A percentile compares a stretch with the other conserved stretches of the same genome.
Evolutionary conservation across 23 tunicate species (phyloP).

Genomic region (Styela clava): DNA sequence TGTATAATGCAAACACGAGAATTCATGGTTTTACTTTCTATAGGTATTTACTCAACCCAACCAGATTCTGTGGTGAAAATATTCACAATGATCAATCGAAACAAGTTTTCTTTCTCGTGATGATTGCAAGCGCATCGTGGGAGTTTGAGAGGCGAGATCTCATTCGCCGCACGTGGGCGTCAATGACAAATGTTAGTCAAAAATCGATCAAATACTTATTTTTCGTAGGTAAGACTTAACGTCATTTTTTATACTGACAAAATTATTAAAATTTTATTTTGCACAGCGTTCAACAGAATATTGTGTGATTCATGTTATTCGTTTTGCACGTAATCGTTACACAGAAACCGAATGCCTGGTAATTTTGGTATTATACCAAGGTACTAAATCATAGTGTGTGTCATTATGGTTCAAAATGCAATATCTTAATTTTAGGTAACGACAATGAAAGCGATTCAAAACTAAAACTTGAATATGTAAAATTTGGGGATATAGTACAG

Average conservation of each 20-base stretch:
- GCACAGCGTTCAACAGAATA: too few species aligned
- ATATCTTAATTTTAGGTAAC: too few species aligned
- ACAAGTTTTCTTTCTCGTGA: conserved; percentile 63
- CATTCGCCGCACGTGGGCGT: conserved; percentile 90
- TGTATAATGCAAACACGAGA: too few species aligned
- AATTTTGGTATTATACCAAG: too few species aligned
- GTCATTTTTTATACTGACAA: too few species aligned
- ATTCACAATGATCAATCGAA: not conserved
- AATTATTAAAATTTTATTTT: too few species aligned
- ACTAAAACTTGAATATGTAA: conserved; percentile 30
- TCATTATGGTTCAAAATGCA: too few species aligned
- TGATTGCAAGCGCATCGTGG: conserved; percentile 82
- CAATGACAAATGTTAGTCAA: not conserved
- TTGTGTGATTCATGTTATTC: too few species aligned
- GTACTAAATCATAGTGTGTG: too few species aligned
- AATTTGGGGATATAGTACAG: conserved; percentile 56
- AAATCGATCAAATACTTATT: conserved; percentile 56
- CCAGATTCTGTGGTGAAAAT: not conserved
- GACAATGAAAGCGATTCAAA: not conserved
- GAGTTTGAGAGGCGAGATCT: conserved; percentile 79
- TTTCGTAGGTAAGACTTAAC: conserved; percentile 69
- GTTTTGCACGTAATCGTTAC: too few species aligned
- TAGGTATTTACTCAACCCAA: conserved; percentile 2
- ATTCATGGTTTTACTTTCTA: too few species aligned
- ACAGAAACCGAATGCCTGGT: too few species aligned